Evolutionary conservation across 2,888 invertebrate genomes (phyloP).

Genomic region (Eupithecia abbreviata): DNA sequence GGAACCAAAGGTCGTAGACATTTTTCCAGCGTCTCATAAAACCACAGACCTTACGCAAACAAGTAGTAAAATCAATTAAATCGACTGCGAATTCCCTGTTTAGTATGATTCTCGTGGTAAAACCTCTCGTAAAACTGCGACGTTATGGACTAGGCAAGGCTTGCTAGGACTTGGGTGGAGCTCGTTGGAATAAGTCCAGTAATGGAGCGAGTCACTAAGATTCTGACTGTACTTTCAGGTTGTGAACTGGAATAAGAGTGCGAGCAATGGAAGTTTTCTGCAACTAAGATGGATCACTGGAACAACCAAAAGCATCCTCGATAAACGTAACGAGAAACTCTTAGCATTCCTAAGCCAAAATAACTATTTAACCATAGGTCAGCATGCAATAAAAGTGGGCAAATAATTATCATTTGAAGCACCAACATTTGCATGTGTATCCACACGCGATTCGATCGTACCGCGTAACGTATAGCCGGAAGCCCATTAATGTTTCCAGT

Average conservation of each 20-base stretch:
- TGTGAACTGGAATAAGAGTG: background rate
- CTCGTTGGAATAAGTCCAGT: conserved; percentile 8
- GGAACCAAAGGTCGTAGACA: conserved; percentile 12
- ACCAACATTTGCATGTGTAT: conserved; percentile 67
- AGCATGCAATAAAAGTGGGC: conserved; percentile 62
- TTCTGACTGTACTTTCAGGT: background rate
- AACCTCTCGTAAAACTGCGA: conserved; percentile 9
- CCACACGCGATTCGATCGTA: conserved; percentile 57
- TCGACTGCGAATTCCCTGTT: conserved; percentile 39
- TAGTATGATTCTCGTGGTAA: conserved; percentile 18
- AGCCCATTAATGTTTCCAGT: conserved; percentile 70
- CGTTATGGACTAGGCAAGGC: conserved; percentile 14
- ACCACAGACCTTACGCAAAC: conserved; percentile 27
- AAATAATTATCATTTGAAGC: conserved; percentile 67
- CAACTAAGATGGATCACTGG: background rate
- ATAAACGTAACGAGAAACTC: conserved; percentile 1
- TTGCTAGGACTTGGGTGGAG: background rate
- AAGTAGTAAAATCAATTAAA: conserved; percentile 27
- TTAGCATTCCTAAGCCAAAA: conserved; percentile 11
- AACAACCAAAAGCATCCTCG: background rate
- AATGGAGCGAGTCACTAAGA: conserved; percentile 1
- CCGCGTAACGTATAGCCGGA: conserved; percentile 55
- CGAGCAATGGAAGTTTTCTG: background rate
- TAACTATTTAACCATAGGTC: conserved; percentile 47
- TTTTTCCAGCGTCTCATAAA: conserved; percentile 12